These are phyloP conservation scores for Epizoanthus ramosus DNA, from an alignment of 92 coral and sea anemone genomes.

Conservation along the genomic window DNA sequence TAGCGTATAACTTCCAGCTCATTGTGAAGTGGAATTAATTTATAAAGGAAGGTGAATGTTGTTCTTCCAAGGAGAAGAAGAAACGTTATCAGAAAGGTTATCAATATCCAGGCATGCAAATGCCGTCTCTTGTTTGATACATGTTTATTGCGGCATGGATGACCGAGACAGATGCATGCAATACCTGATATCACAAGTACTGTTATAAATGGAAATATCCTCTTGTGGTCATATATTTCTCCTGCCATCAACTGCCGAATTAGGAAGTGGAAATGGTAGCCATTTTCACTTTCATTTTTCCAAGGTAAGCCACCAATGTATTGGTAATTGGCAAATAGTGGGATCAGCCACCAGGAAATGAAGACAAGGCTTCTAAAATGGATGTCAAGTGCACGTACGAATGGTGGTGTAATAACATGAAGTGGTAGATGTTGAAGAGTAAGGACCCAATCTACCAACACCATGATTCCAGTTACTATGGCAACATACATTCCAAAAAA, in stretches of 20 bases:
- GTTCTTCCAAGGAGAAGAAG: conserved; percentile 70
- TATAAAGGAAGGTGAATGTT: conserved; percentile 58
- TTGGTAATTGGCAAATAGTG: conserved; percentile 49
- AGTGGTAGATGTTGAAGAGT: neutral
- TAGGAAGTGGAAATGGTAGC: conserved; percentile 48
- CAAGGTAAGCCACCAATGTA: conserved; percentile 78
- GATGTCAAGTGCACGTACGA: conserved; percentile 45
- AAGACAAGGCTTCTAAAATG: conserved; percentile 50
- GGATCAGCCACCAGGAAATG: conserved; percentile 72
- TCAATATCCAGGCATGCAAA: conserved; percentile 52
- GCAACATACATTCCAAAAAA: conserved; percentile 70
- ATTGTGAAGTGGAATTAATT: conserved; percentile 69
- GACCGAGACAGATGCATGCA: conserved; percentile 44
- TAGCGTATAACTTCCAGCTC: conserved; percentile 75
- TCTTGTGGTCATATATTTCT: conserved; percentile 61
- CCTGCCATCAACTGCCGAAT: conserved; percentile 61
- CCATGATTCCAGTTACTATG: conserved; percentile 49
- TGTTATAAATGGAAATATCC: conserved; percentile 65
- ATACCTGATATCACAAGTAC: conserved; percentile 54
- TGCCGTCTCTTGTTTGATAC: conserved; percentile 18
- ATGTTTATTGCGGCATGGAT: conserved; percentile 1
- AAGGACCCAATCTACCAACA: conserved; percentile 42
- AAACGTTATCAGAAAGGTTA: conserved; percentile 46
- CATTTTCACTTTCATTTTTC: conserved; percentile 65
- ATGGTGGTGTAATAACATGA: conserved; percentile 34